A percentile compares a stretch with the other conserved stretches of the same genome.
Conservation (phyloP, 1,140 invertebrate species). For the Phthorimaea operculella region DNA sequence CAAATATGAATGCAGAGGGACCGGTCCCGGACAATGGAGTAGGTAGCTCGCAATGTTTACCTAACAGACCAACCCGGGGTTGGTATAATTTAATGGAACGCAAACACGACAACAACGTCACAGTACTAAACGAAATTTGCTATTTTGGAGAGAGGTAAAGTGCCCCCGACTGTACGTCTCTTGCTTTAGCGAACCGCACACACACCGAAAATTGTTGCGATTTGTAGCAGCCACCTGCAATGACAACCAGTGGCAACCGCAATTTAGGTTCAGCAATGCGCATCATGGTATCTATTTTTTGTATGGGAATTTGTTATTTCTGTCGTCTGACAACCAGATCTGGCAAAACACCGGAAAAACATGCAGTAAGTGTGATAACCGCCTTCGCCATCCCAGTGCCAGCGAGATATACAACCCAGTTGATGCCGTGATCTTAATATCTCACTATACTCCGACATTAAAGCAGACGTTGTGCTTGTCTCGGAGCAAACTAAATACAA, state of each 20-base stretch:
- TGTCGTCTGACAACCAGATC: no score
- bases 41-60: slow-evolving; percentile 42
- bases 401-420: neutral
- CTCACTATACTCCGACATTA: neutral
- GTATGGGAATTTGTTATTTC: no score
- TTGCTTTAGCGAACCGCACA: no score
- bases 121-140: slow-evolving; percentile 40
- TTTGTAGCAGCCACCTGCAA: no score
- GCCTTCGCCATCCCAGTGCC: neutral
- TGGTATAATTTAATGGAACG: slow-evolving; percentile 51
- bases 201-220: no score
- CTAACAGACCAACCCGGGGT: slow-evolving; percentile 34
- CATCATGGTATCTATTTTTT: no score
- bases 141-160: slow-evolving; percentile 20
- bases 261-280: no score
- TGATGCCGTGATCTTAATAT: neutral
- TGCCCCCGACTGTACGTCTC: neutral
- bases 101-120: slow-evolving; percentile 45
- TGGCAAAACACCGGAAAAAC: no score
- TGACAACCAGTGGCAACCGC: no score
- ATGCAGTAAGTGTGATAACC: no score
- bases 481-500: neutral
- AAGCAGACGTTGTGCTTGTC: neutral
- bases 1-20: slow-evolving; percentile 28
- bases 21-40: slow-evolving; percentile 30